Base-by-base conservation (phyloP, 2,888 invertebrate species). In the Spilosoma lubricipeda region DNA sequence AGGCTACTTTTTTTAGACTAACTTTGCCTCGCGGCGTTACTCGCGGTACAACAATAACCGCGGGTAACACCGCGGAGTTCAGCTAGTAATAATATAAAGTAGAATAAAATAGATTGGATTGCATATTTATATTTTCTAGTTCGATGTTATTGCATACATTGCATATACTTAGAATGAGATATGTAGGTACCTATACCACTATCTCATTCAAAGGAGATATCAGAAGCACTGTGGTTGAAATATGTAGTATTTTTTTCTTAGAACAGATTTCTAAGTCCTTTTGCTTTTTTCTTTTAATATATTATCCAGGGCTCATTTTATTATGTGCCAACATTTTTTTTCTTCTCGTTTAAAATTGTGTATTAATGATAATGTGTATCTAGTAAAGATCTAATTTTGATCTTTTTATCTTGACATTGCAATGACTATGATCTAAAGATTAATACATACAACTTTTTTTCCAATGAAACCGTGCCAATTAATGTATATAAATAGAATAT, bases 401-500 rank as follows among this genome's bases (percentile, higher is more conserved):
- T 1, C 3, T n/a, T 56, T n/a, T n/a, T n/a, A n/a, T n/a, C n/a
- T 45, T 45, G 1, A 42, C 3, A 11, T 42, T 2, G 18, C 18
- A 45, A 45, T 45, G 45, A 45, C 15, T n/a, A n/a, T n/a, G n/a
- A n/a, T n/a, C 15, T 45, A 11, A 42, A 42, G 13, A 13, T 42
- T 42, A 11, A 42, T 42, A 13, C 13, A 13, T 42, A 42, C 13
- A 45, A 23, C 13, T 45, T 48, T 48, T 7, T 52, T 8, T 48
- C 48, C 3, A 13, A 27, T 59, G 18, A 64, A 64, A 30, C 33
- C 42, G 64, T 70, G 69, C 36, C 56, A 65, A 69, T 71, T 73
- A 71, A 63, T 56, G 63, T 59, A 77, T 71, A 64, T 71, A 33
- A 45, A 71, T 18, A 69, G 23, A 71, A 71, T 77, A 77, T 73